Base-by-base conservation (phyloP, 1,140 invertebrate species). In the Halictus rubicundus region DNA sequence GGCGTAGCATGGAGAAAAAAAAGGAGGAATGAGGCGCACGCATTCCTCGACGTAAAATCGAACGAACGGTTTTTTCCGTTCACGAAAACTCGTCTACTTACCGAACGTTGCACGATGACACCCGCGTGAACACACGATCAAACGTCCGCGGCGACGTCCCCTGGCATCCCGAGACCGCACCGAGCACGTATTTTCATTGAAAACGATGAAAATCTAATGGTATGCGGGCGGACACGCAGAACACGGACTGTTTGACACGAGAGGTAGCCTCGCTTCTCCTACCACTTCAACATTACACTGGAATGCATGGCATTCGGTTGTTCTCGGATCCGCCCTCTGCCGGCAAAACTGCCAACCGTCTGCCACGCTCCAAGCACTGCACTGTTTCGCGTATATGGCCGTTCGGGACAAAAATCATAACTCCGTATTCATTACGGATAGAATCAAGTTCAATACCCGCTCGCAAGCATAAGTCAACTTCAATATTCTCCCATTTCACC, bases 211-310 rank as follows among this genome's bases (percentile, higher is more conserved):
- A 88, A 89, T 90, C 86, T 86, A 88, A 89, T 87, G 89, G 88
- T 89, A 92, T 90, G 90, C 90, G 90, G 85, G 83, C 89, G 88
- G 88, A 90, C 87, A 88, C 85, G 88, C 83, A 84, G 80, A 85
- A 75, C 87, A 89, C 91, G 84, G 86, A 84, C 89, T 86, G 91
- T 91, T 91, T 92, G 91, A 91, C 91, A 90, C 87, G 86, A 90
- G 86, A 90, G 85, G 84, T 87, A 88, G 84, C 73, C 78, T 76
- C 87, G 79, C 32, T 63, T 76, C 81, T 74, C 75, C 80, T 46
- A 73, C 84, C 60, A 85, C 82, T 82, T 83, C 66, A 75, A 88
- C 83, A 85, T 86, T 89, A 91, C 90, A 83, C 42, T 89, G 92
- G 92, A 92, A 93, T 93, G 91, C 75, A 42, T 82, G 90, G 91